Base-by-base conservation (phyloP, 2,797 vertebrate genomes). In the Helostoma temminkii region DNA sequence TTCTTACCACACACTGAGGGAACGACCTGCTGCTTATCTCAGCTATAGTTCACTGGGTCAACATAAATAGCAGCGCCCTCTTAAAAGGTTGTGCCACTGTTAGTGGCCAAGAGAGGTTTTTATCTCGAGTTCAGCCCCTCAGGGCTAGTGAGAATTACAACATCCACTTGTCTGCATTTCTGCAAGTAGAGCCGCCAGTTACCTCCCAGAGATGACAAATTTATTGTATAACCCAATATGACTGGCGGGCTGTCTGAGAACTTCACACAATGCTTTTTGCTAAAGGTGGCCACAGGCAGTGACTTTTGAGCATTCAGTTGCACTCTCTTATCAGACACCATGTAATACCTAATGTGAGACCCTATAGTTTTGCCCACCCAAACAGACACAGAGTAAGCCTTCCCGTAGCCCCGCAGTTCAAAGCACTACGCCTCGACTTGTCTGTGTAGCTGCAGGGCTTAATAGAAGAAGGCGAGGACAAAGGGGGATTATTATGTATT, bases 341-440 rank as follows among this genome's bases (percentile, higher is more conserved):
- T 65, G 48, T 74, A 43, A 81, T 64, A 64, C 65, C 57, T 78
- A 50, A 76, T 72, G 68, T 56, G 61, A 76, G 78, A 85, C 74
- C 65, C 24, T 25, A 64, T 73, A 42, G 66, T 53, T 64, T 52
- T 72, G 84, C 86, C 86, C 88, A 89, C 76, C 73, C 85, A 91
- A 86, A 92, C 83, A 79, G 60, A 80, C 32, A 55, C 21, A 65
- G 21, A 56, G 37, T 36, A 37, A 14, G 16, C 45, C 25, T 69
- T 49, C 47, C 55, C 2, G 24, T 45, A 62, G 76, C 56, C 26
- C 53, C 11, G n/a, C 45, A 36, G 42, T 67, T 26, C 43, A 70
- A 81, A 52, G 32, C 61, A 74, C 73, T 88, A 7, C 43, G 93
- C 89, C 88, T 90, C 43, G 57, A 92, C 93, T 89, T 92, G 92